Evolutionary conservation across 2,113 vertebrate species (phyloP), one percentile per base, ranked within the genome.

Genomic region (Condylura cristata): DNA sequence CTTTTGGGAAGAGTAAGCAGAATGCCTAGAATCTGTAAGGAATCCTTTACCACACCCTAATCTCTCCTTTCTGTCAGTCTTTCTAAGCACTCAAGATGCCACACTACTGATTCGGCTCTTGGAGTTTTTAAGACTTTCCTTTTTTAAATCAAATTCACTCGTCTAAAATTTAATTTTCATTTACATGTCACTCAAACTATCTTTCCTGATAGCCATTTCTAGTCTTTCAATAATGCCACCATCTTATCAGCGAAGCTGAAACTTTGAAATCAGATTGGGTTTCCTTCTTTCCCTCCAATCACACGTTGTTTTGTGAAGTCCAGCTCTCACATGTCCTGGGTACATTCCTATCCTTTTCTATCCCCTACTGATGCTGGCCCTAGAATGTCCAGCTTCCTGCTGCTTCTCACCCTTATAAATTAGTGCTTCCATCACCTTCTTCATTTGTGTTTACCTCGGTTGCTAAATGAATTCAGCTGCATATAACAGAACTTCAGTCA

Each of bases 81-180:
- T 48, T 44, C 60, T 91, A 76, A 72, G 39, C 51, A 1, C 4
- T 78, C 39, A 2, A 41, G 32, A 28, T 9, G 30, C 51, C 18
- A 26, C 11, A 85, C 8, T 71, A 56, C 41, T 82, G 37, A 93
- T 53, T 90, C 44, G 51, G n/a, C 9, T 68, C 74, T 87, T 72
- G 11, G 24, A 53, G 12, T 74, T 14, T 34, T 51, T 28, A 28
- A 28, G 6, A 66, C 3, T 70, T 68, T 72, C 71, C 39, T 71
- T 70, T 86, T 8, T 65, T 66, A 14, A 92, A 37, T 87, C 66
- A 81, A 96, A 80, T 4, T 74, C 82, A 26, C 8, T 39, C 8
- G 28, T 74, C 46, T 85, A 51, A 92, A 83, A 92, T 63, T 83
- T 75, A 71, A 80, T 63, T 78, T 95, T 93, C 72, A 86, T 51